These are phyloP conservation scores for Vipera latastei DNA, from an alignment of 2,797 vertebrate genomes.

Conservation along the genomic window DNA sequence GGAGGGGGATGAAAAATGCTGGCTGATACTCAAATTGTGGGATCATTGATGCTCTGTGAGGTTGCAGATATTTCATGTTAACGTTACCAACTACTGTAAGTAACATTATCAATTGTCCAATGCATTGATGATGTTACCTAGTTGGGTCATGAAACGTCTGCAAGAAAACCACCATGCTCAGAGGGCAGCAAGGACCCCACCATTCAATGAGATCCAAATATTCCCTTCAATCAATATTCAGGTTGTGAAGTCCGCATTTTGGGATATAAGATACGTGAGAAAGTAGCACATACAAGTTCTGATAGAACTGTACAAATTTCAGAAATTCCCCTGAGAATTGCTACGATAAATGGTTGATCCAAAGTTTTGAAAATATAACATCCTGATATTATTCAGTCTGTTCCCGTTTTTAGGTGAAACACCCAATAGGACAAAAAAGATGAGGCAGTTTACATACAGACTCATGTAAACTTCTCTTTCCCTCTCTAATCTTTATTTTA, in stretches of 20 bases:
- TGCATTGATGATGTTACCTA: neutral
- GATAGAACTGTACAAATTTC: no score
- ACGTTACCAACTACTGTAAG: neutral
- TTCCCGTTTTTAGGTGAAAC: neutral
- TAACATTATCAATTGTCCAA: neutral
- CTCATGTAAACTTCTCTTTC: neutral
- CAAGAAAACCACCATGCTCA: neutral
- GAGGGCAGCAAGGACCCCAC: neutral
- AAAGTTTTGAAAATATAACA: neutral
- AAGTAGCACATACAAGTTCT: no score
- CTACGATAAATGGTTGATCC: no score
- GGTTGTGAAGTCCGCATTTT: neutral
- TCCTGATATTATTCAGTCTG: neutral
- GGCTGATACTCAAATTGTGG: neutral
- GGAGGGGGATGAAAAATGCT: neutral
- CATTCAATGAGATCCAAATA: neutral
- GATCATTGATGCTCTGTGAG: neutral
- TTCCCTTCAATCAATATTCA: neutral
- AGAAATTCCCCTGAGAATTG: no score
- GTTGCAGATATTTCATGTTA: neutral
- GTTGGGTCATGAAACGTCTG: neutral
- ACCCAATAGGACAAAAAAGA: neutral
- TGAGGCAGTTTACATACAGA: neutral
- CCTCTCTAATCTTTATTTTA: neutral
- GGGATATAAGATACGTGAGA: no score